Percentiles rank a stretch among this genome's conserved stretches.
Conservation (phyloP, 2,113 vertebrate genomes). For the Channa argus region DNA sequence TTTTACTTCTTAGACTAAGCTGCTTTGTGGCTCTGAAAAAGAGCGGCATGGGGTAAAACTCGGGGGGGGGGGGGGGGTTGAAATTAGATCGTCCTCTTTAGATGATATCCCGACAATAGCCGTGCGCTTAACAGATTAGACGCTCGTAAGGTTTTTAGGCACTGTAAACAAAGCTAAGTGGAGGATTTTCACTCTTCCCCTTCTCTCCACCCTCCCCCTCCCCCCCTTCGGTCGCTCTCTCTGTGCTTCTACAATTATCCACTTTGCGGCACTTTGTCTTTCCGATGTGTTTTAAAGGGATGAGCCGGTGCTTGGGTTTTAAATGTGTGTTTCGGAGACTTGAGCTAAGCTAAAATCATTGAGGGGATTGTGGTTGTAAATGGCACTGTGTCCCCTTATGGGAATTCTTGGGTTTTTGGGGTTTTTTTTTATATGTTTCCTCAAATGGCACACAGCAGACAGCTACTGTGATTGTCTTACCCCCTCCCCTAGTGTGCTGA, state of each 20-base stretch:
- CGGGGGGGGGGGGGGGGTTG: not conserved
- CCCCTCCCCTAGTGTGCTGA: constrained; percentile 38
- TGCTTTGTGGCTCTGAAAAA: constrained; percentile 63
- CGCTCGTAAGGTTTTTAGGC: constrained; percentile 34
- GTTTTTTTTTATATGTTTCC: not conserved
- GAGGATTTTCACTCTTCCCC: constrained; percentile 55
- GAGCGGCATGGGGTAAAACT: constrained; percentile 29
- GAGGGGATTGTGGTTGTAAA: constrained; percentile 62
- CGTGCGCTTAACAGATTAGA: constrained; percentile 70
- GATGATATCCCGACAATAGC: constrained; percentile 66
- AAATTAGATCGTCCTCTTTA: constrained; percentile 48
- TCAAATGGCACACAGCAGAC: constrained; percentile 12
- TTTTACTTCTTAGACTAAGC: constrained; percentile 73
- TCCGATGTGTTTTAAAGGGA: constrained; percentile 41
- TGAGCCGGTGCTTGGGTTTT: constrained; percentile 42
- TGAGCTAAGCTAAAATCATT: constrained; percentile 53
- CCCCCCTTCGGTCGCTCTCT: not conserved
- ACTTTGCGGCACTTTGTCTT: constrained; percentile 40
- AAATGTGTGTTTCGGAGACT: constrained; percentile 1
- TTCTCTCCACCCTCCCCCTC: not conserved
- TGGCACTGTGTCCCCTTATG: constrained; percentile 52
- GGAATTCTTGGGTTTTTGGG: not conserved
- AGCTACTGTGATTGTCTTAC: constrained; percentile 38
- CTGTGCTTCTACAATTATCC: constrained; percentile 62
- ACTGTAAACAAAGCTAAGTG: constrained; percentile 61